Percentiles rank a stretch among this genome's conserved stretches.
Conservation (phyloP, 2,888 invertebrate genomes). For the Strigamia crassipes region DNA sequence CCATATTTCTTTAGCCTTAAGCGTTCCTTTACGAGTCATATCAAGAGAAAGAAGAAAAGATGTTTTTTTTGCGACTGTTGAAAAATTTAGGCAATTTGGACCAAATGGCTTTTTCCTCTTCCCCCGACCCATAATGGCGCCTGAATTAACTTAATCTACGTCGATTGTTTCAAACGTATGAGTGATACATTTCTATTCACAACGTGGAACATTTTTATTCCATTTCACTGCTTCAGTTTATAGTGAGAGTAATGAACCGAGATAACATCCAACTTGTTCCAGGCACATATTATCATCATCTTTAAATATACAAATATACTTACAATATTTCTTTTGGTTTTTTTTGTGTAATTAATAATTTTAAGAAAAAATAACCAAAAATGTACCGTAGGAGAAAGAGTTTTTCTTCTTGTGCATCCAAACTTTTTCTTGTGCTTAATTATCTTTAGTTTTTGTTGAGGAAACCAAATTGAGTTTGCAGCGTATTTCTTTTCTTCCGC, state of each 20-base stretch:
- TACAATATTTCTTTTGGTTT: too few species aligned
- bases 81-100: constrained; percentile 36
- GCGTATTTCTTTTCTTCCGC: constrained; percentile 5
- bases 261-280: neutral
- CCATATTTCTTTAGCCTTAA: constrained; percentile 32
- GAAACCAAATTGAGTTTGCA: constrained; percentile 14
- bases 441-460: neutral
- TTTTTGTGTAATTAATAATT: neutral
- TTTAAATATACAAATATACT: neutral
- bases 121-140: constrained; percentile 25
- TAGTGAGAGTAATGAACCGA: constrained; percentile 24
- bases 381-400: neutral
- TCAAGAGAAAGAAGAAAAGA: constrained; percentile 4
- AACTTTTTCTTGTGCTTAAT: constrained; percentile 28
- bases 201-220: constrained; percentile 27
- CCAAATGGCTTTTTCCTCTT: constrained; percentile 24
- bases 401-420: neutral
- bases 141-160: constrained; percentile 32
- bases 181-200: constrained; percentile 32
- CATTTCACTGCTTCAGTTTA: constrained; percentile 19
- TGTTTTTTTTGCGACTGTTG: constrained; percentile 26
- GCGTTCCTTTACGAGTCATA: constrained; percentile 34
- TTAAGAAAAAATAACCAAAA: neutral
- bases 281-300: neutral
- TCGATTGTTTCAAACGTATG: constrained; percentile 35